A percentile compares a stretch with the other conserved stretches of the same genome.
phyloP scores from a whole-genome alignment of 2,797 vertebrate species.

The Scolopax bukidnonensis region DNA sequence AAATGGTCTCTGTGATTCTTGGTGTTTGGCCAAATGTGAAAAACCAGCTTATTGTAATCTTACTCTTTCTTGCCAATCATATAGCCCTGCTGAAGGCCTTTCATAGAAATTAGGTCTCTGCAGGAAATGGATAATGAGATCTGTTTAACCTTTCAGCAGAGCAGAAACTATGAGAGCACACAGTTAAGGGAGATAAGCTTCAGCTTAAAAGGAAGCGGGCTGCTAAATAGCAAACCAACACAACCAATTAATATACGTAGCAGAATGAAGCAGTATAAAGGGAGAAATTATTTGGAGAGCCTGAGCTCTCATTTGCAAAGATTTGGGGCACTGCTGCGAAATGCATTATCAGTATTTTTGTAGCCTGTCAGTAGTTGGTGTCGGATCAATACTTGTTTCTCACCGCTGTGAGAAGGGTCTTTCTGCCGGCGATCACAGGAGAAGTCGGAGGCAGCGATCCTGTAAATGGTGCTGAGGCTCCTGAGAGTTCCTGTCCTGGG shows the following conservation, averaged over 20 bases:
- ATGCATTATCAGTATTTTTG: background rate
- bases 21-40: background rate
- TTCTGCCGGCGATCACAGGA: background rate
- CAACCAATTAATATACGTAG: background rate
- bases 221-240: conserved; percentile 3
- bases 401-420: fast-evolving
- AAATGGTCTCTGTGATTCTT: background rate
- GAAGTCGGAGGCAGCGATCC: background rate
- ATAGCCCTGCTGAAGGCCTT: background rate
- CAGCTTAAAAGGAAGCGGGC: background rate
- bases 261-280: background rate
- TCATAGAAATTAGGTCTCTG: conserved; percentile 26
- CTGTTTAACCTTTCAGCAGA: conserved; percentile 2
- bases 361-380: background rate
- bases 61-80: background rate
- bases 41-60: background rate
- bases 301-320: background rate
- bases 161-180: background rate
- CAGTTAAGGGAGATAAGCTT: background rate
- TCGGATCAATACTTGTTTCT: background rate
- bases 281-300: background rate
- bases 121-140: conserved; percentile 32
- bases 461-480: background rate
- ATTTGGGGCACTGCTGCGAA: background rate
- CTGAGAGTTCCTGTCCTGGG: background rate